These are phyloP conservation scores for Anguilla obscura DNA, from an alignment of 2,797 vertebrate genomes.

Conservation along the genomic window DNA sequence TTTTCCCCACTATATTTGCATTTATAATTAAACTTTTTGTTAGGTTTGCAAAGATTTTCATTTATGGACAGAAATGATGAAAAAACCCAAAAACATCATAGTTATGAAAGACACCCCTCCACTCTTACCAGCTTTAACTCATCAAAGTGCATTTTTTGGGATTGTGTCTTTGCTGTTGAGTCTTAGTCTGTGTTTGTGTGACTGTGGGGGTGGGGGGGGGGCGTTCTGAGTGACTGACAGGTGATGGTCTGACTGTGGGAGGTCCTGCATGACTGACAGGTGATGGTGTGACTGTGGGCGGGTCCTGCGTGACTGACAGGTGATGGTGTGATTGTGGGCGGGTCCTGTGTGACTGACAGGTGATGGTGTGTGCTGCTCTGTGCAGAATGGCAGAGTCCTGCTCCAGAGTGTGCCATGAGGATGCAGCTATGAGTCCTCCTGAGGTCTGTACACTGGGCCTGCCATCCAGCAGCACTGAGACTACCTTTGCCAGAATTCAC, in stretches of 20 bases:
- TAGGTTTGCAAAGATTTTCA: too few species aligned
- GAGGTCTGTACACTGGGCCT: conserved; percentile 41
- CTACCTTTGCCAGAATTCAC: not conserved
- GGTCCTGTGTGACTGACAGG: not conserved
- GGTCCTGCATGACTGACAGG: too few species aligned
- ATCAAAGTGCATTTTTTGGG: not conserved
- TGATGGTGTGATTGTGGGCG: not conserved
- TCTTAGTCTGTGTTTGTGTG: not conserved
- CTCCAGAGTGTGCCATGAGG: conserved; percentile 63
- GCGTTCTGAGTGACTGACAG: too few species aligned
- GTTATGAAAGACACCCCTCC: too few species aligned
- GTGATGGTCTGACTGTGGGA: too few species aligned
- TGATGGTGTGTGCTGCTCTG: conserved; percentile 13
- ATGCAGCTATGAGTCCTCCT: conserved; percentile 70
- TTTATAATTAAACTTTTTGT: too few species aligned
- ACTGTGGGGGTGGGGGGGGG: not conserved
- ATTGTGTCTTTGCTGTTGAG: not conserved
- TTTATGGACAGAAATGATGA: too few species aligned
- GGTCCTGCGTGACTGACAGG: too few species aligned
- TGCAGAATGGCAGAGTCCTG: conserved; percentile 68
- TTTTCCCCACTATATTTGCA: too few species aligned
- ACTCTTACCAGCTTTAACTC: not conserved
- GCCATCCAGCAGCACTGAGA: conserved; percentile 45
- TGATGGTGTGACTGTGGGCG: too few species aligned
- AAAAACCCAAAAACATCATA: too few species aligned